Evolutionary conservation across 2,113 vertebrate species (phyloP).

Genomic region (Chlamydotis undulata): DNA sequence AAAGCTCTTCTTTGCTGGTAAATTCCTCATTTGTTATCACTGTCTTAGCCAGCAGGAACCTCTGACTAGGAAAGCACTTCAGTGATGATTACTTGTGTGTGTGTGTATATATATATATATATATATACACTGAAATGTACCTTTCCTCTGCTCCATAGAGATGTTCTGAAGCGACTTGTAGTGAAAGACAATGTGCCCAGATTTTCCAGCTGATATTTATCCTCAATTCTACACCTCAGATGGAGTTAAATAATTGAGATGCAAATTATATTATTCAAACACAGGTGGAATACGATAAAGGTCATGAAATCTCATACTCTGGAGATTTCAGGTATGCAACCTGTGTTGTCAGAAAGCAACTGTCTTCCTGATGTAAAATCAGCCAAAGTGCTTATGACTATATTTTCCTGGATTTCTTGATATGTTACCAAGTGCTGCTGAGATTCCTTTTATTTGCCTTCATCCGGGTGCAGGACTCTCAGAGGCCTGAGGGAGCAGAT

Average conservation of each 20-base stretch:
- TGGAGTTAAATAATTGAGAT: not conserved
- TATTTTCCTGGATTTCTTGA: not conserved
- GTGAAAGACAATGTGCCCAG: not conserved
- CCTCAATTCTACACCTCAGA: not conserved
- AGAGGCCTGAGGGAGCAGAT: conserved; percentile 45
- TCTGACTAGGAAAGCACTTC: not conserved
- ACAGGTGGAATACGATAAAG: not conserved
- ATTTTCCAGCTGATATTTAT: not conserved
- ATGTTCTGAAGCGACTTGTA: not conserved
- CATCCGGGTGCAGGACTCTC: not conserved
- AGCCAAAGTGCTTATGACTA: not conserved
- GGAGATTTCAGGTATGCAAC: not conserved
- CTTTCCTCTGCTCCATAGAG: not conserved
- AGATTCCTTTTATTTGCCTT: not conserved
- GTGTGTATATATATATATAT: rapidly evolving
- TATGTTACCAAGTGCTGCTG: not conserved
- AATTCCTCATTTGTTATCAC: not conserved
- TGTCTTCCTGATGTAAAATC: not conserved
- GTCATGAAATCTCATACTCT: not conserved
- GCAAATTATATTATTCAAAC: not conserved
- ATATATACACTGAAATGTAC: rapidly evolving
- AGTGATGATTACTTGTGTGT: not conserved
- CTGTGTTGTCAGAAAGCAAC: not conserved
- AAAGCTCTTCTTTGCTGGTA: not conserved
- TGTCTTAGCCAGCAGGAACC: not conserved